Conservation (phyloP, 2,888 invertebrate species). For the Eupeodes luniger region DNA sequence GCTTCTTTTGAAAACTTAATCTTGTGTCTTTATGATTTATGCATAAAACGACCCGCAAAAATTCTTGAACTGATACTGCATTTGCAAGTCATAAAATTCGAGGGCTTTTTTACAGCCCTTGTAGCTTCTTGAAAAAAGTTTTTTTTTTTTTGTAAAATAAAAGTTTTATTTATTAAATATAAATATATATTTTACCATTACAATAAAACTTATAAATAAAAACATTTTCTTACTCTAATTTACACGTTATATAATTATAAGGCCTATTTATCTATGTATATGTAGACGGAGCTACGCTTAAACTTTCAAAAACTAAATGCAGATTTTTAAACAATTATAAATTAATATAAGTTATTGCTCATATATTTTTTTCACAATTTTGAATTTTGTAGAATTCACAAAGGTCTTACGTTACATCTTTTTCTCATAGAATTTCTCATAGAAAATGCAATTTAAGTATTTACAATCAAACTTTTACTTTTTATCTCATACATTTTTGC, state of each 20-base stretch:
- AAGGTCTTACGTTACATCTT: neutral
- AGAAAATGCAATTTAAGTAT: constrained; percentile 38
- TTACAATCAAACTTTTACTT: constrained; percentile 38
- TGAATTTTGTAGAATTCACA: constrained; percentile 16
- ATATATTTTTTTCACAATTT: neutral
- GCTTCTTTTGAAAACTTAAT: too few relatives aligned
- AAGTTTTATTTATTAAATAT: constrained; percentile 52
- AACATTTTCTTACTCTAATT: constrained; percentile 49
- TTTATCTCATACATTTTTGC: constrained; percentile 10
- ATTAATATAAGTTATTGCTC: constrained; percentile 10
- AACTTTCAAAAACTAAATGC: constrained; percentile 53
- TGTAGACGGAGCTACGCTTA: constrained; percentile 28
- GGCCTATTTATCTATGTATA: neutral
- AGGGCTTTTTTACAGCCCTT: too few relatives aligned
- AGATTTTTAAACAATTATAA: constrained; percentile 12
- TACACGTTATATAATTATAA: constrained; percentile 45
- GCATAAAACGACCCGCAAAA: too few relatives aligned
- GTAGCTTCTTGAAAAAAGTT: neutral
- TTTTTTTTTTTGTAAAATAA: constrained; percentile 63
- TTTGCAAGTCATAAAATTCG: too few relatives aligned
- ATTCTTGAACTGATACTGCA: too few relatives aligned
- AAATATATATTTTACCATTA: constrained; percentile 29
- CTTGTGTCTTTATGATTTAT: too few relatives aligned
- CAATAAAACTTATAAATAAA: constrained; percentile 61
- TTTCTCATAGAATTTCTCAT: constrained; percentile 28